Percentiles rank a stretch among this genome's conserved stretches.
These are phyloP conservation scores for Mesaphorura yosii DNA, from an alignment of 1,140 invertebrate genomes.

Conservation along the genomic window DNA sequence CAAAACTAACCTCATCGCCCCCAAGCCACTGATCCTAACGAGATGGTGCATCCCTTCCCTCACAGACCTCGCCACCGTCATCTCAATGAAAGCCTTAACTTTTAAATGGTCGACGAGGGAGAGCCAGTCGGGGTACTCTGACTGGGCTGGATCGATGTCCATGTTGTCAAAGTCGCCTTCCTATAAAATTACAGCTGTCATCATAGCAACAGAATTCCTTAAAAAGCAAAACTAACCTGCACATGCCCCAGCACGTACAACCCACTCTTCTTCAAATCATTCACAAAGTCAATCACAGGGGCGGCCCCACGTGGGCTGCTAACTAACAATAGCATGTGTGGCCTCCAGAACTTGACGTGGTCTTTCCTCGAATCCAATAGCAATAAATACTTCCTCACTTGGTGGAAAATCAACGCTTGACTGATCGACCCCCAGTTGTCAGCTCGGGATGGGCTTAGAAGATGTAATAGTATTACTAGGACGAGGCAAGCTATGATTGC, in stretches of 20 bases:
- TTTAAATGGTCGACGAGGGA: slow-evolving; percentile 56
- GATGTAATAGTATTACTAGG: slow-evolving; percentile 73
- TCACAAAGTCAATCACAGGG: slow-evolving; percentile 91
- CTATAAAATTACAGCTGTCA: slow-evolving; percentile 6
- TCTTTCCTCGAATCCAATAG: slow-evolving; percentile 90
- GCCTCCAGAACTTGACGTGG: slow-evolving; percentile 98
- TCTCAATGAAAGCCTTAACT: slow-evolving; percentile 93
- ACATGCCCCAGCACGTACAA: slow-evolving; percentile 91
- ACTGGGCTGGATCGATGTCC: slow-evolving; percentile 53
- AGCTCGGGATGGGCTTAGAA: slow-evolving; percentile 72
- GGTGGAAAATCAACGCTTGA: slow-evolving; percentile 97
- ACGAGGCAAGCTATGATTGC: slow-evolving; percentile 77
- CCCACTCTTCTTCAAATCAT: slow-evolving; percentile 97
- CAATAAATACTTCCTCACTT: slow-evolving; percentile 92
- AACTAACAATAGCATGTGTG: slow-evolving; percentile 88
- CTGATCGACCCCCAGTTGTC: slow-evolving; percentile 93
- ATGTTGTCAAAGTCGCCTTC: slow-evolving; percentile 43
- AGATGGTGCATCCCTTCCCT: slow-evolving; percentile 85
- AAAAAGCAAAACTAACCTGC: slow-evolving; percentile 38
- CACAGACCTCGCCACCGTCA: slow-evolving; percentile 74
- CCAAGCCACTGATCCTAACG: slow-evolving; percentile 80
- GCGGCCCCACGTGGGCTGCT: slow-evolving; percentile 78
- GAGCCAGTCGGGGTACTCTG: slow-evolving; percentile 75
- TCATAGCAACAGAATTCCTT: not conserved
- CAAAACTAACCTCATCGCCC: slow-evolving; percentile 99